Conservation (phyloP, 2,113 vertebrate species). For the Limanda limanda region DNA sequence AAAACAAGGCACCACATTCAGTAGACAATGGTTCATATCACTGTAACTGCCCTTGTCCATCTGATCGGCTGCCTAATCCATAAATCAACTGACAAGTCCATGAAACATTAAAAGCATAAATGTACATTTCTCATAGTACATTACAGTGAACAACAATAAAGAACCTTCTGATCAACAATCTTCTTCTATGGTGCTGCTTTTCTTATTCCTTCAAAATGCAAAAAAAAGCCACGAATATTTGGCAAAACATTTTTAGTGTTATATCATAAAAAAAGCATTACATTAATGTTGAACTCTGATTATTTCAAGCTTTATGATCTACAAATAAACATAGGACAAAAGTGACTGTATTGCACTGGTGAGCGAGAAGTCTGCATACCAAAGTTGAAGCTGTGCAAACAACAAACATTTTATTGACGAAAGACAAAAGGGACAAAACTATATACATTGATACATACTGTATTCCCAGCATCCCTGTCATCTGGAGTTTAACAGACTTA, state of each 20-base stretch:
- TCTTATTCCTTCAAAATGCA: slow-evolving; percentile 10
- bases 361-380: slow-evolving; percentile 30
- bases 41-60: slow-evolving; percentile 7
- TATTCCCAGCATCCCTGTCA: slow-evolving; percentile 68
- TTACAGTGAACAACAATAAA: slow-evolving; percentile 33
- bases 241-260: slow-evolving; percentile 42
- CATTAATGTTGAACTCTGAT: slow-evolving; percentile 2
- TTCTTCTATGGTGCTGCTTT: neutral
- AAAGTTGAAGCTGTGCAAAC: slow-evolving; percentile 59
- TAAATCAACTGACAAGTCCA: slow-evolving; percentile 50
- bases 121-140: slow-evolving; percentile 32
- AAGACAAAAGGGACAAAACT: slow-evolving; percentile 81
- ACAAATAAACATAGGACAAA: neutral
- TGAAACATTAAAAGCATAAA: slow-evolving; percentile 26
- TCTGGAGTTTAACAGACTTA: slow-evolving; percentile 52
- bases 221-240: slow-evolving; percentile 43
- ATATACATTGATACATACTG: slow-evolving; percentile 83
- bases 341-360: slow-evolving; percentile 20
- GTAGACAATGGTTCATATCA: slow-evolving; percentile 54
- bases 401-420: slow-evolving; percentile 83
- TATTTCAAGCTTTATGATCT: slow-evolving; percentile 6
- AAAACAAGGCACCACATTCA: slow-evolving; percentile 79
- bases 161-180: slow-evolving; percentile 14
- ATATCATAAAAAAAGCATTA: slow-evolving; percentile 19
- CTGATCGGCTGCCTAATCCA: slow-evolving; percentile 20